These are phyloP conservation scores for Ciconia nigra DNA, from an alignment of 2,797 vertebrate genomes.

Conservation along the genomic window DNA sequence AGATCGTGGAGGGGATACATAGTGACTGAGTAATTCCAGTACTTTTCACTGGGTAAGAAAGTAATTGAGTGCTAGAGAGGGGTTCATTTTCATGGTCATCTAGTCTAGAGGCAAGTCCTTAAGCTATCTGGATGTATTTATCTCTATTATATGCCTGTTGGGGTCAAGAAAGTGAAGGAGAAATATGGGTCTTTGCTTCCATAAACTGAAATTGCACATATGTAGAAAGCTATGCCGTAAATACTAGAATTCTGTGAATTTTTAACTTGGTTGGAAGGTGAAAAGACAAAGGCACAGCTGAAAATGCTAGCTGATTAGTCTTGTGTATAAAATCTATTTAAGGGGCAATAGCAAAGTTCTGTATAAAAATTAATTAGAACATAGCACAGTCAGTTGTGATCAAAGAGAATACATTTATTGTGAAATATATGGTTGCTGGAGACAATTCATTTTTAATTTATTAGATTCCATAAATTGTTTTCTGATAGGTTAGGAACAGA, in stretches of 20 bases:
- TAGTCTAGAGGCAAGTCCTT: background rate
- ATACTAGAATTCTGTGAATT: slow-evolving; percentile 50
- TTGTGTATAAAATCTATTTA: slow-evolving; percentile 50
- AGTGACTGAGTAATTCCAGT: background rate
- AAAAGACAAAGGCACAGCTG: slow-evolving; percentile 47
- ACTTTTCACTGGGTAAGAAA: background rate
- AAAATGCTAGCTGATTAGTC: slow-evolving; percentile 43
- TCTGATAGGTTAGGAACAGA: slow-evolving; percentile 52
- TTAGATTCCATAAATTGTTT: slow-evolving; percentile 69
- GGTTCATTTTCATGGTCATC: background rate
- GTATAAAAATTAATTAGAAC: slow-evolving; percentile 66
- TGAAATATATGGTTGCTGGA: slow-evolving; percentile 52
- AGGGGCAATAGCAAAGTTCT: slow-evolving; percentile 34
- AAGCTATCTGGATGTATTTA: background rate
- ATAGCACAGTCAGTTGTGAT: slow-evolving; percentile 42
- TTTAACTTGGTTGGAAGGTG: slow-evolving; percentile 55
- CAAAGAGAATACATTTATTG: slow-evolving; percentile 49
- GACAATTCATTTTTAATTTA: slow-evolving; percentile 63
- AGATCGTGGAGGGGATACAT: rapidly evolving
- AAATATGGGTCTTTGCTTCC: background rate
- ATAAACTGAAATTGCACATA: background rate
- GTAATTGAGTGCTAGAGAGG: background rate
- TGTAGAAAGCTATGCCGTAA: slow-evolving; percentile 5
- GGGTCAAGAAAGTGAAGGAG: slow-evolving; percentile 11
- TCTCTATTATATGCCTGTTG: background rate